Evolutionary conservation across 2,113 vertebrate species (phyloP).

Genomic region (Excalfactoria chinensis): DNA sequence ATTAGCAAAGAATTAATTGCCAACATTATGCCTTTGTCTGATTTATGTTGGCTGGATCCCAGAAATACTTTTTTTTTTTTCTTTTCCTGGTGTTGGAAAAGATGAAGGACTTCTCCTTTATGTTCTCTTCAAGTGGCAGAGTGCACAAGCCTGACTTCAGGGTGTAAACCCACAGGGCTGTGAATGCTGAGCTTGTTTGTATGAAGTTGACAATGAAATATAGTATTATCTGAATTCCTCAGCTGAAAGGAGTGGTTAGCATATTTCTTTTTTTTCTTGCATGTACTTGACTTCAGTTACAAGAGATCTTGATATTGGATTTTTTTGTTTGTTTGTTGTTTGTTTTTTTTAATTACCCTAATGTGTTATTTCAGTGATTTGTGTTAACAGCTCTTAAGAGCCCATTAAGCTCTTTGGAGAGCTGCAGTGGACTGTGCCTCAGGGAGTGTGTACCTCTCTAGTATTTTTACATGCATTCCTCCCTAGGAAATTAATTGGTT

Average conservation of each 20-base stretch:
- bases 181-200: not conserved
- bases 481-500: not conserved
- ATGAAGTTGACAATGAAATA: not conserved
- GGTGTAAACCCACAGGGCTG: not conserved
- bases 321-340: not conserved
- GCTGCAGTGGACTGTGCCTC: not conserved
- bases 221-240: not conserved
- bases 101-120: not conserved
- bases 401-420: not conserved
- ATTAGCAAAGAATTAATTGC: conserved; percentile 3
- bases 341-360: not conserved
- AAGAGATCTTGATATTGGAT: not conserved
- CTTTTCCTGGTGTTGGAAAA: not conserved
- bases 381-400: not conserved
- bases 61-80: not conserved
- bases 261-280: not conserved
- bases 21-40: not conserved
- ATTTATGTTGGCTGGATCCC: not conserved
- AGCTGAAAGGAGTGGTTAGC: too few relatives aligned
- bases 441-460: not conserved
- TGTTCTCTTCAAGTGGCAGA: not conserved
- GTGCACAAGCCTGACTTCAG: not conserved
- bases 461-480: not conserved
- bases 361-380: not conserved
- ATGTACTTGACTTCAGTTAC: not conserved